Evolutionary conservation across 2,888 invertebrate species (phyloP), one percentile per base, ranked within the genome.

Genomic region (Rapana venosa): DNA sequence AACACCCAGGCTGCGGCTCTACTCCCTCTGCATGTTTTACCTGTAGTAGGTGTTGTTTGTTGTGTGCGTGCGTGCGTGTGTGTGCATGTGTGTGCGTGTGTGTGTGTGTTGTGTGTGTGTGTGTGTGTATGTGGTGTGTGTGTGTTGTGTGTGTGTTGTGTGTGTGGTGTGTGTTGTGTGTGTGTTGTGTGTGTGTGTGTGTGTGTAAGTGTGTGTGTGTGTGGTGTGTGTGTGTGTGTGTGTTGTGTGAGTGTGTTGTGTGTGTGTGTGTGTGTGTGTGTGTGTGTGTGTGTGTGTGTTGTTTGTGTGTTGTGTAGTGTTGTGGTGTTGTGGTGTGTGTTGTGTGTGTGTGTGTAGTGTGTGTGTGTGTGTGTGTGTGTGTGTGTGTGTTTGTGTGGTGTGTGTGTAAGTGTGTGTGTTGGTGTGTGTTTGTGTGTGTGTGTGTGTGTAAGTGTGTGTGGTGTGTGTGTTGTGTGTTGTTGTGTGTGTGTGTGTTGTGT

Each of bases 11-110:
- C 30, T 91, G 32, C 58, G 90, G 30, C 88, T 88, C 5, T 84
- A 85, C 70, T 79, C 91, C n/a, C 32, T 91, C 22, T 79, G 91
- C 56, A 91, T 92, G 91, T 92, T 91, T 81, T 92, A 90, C 86
- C 83, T 92, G 30, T 92, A 91, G 92, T 92, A 84, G 91, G 92
- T 90, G 30, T 13, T 30, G n/a, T n/a, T 77, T 77, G 77, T 77
- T 77, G 17, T 77, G 77, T 77, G 13, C n/a, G 20, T 77, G 13
- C n/a, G 77, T 77, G 77, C n/a, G 77, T 77, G 13, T 77, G 77
- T 77, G 13, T 77, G 77, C 26, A 26, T 77, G 77, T 77, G 13
- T 77, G 20, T 77, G 13, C n/a, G 77, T 77, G 77, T 77, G 77
- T 77, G 13, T 77, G 77, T 77, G 13, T 77, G 77, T 77, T 47